Evolutionary conservation across 2,797 vertebrate genomes (phyloP).

Genomic region (Anguilla pacifica): DNA sequence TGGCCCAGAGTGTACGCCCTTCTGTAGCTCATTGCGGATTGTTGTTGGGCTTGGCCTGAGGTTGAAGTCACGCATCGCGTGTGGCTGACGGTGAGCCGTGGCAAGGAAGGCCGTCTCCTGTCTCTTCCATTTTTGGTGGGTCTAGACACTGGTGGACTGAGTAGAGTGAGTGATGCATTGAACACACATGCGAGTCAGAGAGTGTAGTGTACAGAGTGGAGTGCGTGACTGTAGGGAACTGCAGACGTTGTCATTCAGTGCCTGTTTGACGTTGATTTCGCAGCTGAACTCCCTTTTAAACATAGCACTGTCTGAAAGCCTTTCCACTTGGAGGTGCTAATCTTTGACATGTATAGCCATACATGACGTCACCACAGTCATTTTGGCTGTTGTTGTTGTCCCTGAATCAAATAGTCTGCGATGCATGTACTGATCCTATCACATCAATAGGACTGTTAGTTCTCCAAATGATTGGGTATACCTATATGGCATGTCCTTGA

Average conservation of each 20-base stretch:
- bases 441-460: not conserved
- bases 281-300: not conserved
- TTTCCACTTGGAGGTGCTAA: slow-evolving; percentile 16
- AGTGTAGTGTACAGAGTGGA: not conserved
- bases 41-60: not conserved
- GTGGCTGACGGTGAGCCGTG: not conserved
- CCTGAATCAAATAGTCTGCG: not conserved
- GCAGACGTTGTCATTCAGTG: not conserved
- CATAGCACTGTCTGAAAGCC: slow-evolving; percentile 11
- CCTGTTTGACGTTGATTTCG: not conserved
- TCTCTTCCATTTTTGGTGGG: not conserved
- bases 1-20: no score
- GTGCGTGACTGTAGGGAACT: not conserved
- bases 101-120: not conserved
- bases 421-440: not conserved
- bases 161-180: not conserved
- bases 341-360: slow-evolving; percentile 23
- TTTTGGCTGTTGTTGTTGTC: not conserved
- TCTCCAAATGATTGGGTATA: slow-evolving; percentile 7
- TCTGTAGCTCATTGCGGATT: not conserved
- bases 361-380: slow-evolving; percentile 2
- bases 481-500: not conserved
- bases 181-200: not conserved
- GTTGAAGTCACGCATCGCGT: not conserved
- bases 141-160: not conserved